Evolutionary conservation across 2,797 vertebrate genomes (phyloP).

Genomic region (Diglossa cyanea): DNA sequence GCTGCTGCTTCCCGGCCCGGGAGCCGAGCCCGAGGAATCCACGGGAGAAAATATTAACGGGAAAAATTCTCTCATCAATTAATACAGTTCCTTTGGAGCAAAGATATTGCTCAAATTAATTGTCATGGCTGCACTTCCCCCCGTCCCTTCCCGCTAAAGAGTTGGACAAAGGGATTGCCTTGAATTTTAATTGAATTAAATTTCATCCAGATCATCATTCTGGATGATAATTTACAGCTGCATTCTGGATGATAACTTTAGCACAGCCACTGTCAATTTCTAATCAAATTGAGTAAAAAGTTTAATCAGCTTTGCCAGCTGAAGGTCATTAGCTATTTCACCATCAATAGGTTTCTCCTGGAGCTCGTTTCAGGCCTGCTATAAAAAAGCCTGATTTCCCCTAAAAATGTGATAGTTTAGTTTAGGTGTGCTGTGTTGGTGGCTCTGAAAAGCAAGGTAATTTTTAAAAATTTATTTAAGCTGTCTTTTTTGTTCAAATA

Average conservation of each 20-base stretch:
- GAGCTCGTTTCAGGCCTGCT: background rate
- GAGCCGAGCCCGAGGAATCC: fast-evolving
- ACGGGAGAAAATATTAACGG: fast-evolving
- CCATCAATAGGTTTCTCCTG: background rate
- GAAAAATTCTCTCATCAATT: fast-evolving
- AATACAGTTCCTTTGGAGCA: fast-evolving
- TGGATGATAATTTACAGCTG: background rate
- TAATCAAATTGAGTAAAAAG: background rate
- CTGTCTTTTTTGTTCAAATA: fast-evolving
- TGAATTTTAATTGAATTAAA: background rate
- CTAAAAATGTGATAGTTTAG: fast-evolving
- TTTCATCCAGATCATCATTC: background rate
- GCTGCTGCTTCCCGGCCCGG: background rate
- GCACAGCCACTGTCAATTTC: background rate
- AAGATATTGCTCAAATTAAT: background rate
- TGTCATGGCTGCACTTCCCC: fast-evolving
- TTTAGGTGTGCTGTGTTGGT: fast-evolving
- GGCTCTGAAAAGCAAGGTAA: fast-evolving
- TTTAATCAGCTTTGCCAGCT: background rate
- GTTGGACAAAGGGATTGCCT: background rate
- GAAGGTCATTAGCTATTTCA: background rate
- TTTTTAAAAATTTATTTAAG: fast-evolving
- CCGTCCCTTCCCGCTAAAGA: background rate
- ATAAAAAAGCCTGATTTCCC: background rate
- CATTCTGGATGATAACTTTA: background rate